Percentiles rank a stretch among this genome's conserved stretches.
Evolutionary conservation across 2,797 vertebrate genomes (phyloP).

Genomic region (Chiroxiphia lanceolata): DNA sequence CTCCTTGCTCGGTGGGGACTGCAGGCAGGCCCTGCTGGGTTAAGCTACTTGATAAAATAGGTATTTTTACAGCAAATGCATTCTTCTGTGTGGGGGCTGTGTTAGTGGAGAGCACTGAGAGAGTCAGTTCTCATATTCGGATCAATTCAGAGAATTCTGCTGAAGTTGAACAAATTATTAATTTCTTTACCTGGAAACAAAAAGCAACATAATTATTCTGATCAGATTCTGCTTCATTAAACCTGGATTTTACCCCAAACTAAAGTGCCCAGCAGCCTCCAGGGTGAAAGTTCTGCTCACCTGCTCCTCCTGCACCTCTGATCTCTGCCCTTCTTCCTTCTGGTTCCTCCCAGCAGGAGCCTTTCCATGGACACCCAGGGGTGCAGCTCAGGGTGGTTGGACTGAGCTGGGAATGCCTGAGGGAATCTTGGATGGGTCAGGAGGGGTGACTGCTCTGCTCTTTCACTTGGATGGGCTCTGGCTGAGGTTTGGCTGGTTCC

Average conservation of each 20-base stretch:
- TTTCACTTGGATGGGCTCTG: background rate
- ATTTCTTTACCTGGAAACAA: background rate
- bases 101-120: background rate
- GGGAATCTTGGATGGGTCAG: background rate
- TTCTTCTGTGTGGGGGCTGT: background rate
- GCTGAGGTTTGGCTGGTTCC: background rate
- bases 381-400: background rate
- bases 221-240: background rate
- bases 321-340: background rate
- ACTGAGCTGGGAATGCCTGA: background rate
- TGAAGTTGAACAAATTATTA: background rate
- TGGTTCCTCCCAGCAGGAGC: background rate
- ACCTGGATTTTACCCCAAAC: background rate
- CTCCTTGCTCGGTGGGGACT: background rate
- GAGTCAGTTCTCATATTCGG: background rate
- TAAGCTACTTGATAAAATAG: background rate
- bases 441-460: background rate
- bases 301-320: background rate
- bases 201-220: background rate
- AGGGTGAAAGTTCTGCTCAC: background rate
- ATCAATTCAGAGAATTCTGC: background rate
- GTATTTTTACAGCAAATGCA: background rate
- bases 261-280: background rate
- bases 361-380: fast-evolving
- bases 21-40: background rate